These are phyloP conservation scores for Campoplex nolae DNA, from an alignment of 2,888 invertebrate species.

Conservation along the genomic window DNA sequence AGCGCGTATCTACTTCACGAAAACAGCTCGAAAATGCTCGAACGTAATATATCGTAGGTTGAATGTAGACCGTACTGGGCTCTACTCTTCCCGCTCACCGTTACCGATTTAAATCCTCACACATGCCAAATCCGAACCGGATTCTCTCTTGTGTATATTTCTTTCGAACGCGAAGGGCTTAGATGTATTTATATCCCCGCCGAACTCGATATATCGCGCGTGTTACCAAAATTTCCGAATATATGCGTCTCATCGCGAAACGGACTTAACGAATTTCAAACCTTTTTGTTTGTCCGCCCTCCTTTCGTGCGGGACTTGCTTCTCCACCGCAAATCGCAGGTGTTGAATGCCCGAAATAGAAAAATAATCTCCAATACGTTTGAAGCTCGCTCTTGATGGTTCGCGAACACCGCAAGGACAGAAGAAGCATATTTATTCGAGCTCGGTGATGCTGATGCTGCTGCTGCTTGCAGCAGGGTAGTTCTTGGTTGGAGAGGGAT, in stretches of 20 bases:
- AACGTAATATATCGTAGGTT: slow-evolving; percentile 83
- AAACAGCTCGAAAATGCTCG: slow-evolving; percentile 82
- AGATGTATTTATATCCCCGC: slow-evolving; percentile 50
- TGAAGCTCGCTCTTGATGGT: slow-evolving; percentile 23
- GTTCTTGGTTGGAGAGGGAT: slow-evolving; percentile 37
- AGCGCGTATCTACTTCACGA: slow-evolving; percentile 64
- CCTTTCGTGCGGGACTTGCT: neutral
- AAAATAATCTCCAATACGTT: neutral
- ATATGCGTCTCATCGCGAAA: slow-evolving; percentile 42
- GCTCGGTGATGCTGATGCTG: slow-evolving; percentile 41
- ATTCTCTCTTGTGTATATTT: slow-evolving; percentile 24
- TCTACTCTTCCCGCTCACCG: neutral
- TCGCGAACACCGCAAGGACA: slow-evolving; percentile 47
- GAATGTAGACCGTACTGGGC: slow-evolving; percentile 71
- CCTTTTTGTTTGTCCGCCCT: neutral
- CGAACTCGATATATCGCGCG: slow-evolving; percentile 23
- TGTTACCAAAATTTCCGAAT: slow-evolving; percentile 11
- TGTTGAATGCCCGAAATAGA: slow-evolving; percentile 12
- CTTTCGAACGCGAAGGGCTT: slow-evolving; percentile 10
- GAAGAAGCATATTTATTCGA: slow-evolving; percentile 70
- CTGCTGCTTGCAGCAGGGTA: slow-evolving; percentile 11
- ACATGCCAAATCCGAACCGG: slow-evolving; percentile 11
- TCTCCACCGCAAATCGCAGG: neutral
- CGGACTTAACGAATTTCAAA: neutral
- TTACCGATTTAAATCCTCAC: slow-evolving; percentile 63